Percentiles rank a stretch among this genome's conserved stretches.
These are phyloP conservation scores for Nomada fabriciana DNA, from an alignment of 2,888 invertebrate species.

Conservation along the genomic window DNA sequence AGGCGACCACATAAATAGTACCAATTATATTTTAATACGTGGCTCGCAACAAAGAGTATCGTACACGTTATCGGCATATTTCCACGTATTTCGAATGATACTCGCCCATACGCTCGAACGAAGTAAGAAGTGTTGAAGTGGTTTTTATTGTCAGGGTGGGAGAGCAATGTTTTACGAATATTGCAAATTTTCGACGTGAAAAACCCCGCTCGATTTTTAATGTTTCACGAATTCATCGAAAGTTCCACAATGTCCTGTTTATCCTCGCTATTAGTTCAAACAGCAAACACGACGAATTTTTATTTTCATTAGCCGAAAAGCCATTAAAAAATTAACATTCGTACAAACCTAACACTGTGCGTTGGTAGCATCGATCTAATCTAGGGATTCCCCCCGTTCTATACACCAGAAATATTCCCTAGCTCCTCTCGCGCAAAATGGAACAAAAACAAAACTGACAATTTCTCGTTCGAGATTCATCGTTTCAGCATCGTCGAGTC, in stretches of 20 bases:
- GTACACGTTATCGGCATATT: conserved; percentile 5
- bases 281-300: not conserved
- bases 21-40: too few species aligned
- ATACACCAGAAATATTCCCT: too few species aligned
- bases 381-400: too few species aligned
- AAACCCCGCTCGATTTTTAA: conserved; percentile 38
- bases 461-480: conserved; percentile 38
- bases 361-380: too few species aligned
- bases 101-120: conserved; percentile 14
- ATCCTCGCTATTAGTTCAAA: not conserved
- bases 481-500: conserved; percentile 27
- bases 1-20: too few species aligned
- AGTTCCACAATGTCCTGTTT: conserved; percentile 17
- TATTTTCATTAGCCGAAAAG: not conserved
- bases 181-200: conserved; percentile 29
- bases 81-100: conserved; percentile 22
- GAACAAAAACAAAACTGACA: not conserved
- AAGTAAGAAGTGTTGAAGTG: conserved; percentile 31
- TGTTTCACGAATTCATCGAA: conserved; percentile 25
- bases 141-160: not conserved
- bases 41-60: not conserved
- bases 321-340: not conserved
- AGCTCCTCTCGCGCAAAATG: too few species aligned
- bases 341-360: too few species aligned
- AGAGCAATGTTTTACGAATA: conserved; percentile 46